These are phyloP conservation scores for Calameuta pallipes DNA, from an alignment of 2,888 invertebrate genomes.

Conservation along the genomic window DNA sequence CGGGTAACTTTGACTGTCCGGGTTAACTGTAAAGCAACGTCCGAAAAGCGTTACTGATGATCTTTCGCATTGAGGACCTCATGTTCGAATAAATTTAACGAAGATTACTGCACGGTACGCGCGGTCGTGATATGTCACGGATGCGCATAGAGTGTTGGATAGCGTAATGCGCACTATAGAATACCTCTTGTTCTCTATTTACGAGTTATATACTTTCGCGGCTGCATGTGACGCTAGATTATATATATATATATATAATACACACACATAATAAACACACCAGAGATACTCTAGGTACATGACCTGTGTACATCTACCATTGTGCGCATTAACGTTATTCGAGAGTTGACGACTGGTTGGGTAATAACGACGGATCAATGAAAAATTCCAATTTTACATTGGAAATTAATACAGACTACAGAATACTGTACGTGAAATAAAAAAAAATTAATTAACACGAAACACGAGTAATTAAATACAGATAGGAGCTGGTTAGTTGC, in stretches of 20 bases:
- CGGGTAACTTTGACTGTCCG: background rate
- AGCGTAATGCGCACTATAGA: conserved; percentile 20
- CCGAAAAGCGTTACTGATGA: background rate
- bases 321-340: background rate
- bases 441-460: background rate
- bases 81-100: background rate
- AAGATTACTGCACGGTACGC: background rate
- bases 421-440: background rate
- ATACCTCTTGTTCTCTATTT: background rate
- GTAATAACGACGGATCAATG: background rate
- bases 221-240: background rate
- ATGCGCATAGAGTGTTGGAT: conserved; percentile 11
- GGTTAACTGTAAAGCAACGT: background rate
- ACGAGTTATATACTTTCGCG: background rate
- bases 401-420: background rate
- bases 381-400: background rate
- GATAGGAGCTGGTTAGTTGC: background rate
- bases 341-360: background rate
- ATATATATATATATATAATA: too few relatives aligned
- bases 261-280: background rate
- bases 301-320: background rate
- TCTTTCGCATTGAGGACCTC: background rate
- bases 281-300: background rate
- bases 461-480: background rate
- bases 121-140: conserved; percentile 33